These are phyloP conservation scores for Drosophila arizonae DNA, from an alignment of 1,140 invertebrate species.

Conservation along the genomic window DNA sequence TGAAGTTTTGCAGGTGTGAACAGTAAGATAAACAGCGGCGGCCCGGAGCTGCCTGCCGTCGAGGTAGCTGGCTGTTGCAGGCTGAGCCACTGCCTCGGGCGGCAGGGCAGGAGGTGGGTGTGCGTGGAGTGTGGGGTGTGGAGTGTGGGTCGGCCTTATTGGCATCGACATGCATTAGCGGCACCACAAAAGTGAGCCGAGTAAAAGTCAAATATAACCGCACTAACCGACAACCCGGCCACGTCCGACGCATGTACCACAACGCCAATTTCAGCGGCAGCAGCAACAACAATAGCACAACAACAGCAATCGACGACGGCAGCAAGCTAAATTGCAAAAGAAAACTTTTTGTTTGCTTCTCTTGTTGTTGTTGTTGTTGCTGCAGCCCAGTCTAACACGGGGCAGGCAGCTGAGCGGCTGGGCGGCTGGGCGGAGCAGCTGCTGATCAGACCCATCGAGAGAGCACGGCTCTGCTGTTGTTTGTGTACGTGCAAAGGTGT, in stretches of 20 bases:
- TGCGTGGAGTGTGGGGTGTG: background rate
- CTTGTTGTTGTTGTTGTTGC: constrained; percentile 16
- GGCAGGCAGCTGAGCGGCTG: background rate
- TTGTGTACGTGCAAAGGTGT: constrained; percentile 74
- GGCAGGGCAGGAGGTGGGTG: background rate
- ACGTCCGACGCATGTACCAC: constrained; percentile 62
- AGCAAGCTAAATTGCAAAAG: constrained; percentile 78
- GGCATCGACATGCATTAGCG: constrained; percentile 78
- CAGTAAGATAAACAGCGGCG: constrained; percentile 70
- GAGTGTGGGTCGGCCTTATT: constrained; percentile 51
- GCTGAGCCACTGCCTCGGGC: background rate
- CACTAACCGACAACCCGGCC: constrained; percentile 55
- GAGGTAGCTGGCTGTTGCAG: background rate
- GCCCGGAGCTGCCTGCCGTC: background rate
- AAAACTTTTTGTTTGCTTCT: constrained; percentile 62
- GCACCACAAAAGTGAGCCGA: constrained; percentile 63
- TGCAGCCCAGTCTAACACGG: constrained; percentile 9
- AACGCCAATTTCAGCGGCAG: constrained; percentile 43
- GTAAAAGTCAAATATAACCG: constrained; percentile 75
- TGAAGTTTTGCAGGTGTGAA: constrained; percentile 77
- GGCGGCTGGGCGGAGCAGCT: constrained; percentile 8
- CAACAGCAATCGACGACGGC: constrained; percentile 17
- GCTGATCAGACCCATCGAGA: constrained; percentile 60
- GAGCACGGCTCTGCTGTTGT: constrained; percentile 26
- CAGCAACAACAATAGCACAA: constrained; percentile 12